Base-by-base conservation (phyloP, 2,888 invertebrate species). In the Plemyria rubiginata region DNA sequence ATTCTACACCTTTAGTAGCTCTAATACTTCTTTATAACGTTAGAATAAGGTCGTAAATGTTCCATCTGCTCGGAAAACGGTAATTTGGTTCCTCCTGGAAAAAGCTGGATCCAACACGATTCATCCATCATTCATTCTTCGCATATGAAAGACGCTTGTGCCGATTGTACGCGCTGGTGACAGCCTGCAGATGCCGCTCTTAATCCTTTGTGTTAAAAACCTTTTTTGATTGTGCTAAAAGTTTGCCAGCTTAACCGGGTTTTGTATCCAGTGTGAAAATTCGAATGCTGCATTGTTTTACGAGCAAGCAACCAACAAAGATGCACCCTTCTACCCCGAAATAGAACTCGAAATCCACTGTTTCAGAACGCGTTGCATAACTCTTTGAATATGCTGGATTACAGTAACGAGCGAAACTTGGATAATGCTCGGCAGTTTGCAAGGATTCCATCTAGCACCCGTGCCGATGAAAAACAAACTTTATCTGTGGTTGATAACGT, bases 121-220 rank as follows among this genome's bases (percentile, higher is more conserved):
- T 87, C 89, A 90, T 90, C 86, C 88, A 90, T 90, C 90, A 88
- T 88, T 89, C 87, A 88, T 85, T 83, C 83, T 82, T 74, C 83
- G 77, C 82, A 80, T 84, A 82, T 91, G 88, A 89, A 90, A 89
- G 89, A 88, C 82, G 85, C 77, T 81, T 86, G 79, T 87, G 85
- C 86, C 82, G 85, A 87, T 88, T 90, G 84, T 89, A 22, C 83
- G 85, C 84, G 80, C 80, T 75, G 69, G 77, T 80, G 77, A 62
- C 66, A 54, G 65, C 51, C 51, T 75, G 73, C 81, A 79, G 80
- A 69, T 67, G 52, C 41, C 72, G 62, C 78, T 77, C 83, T 80
- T 84, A 85, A 15, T 11, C 50, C 64, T 72, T 81, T 78, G 70
- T 71, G 45, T 68, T 84, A 87, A 75, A 80, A 69, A 70, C 76